Evolutionary conservation across 2,113 vertebrate genomes (phyloP), one percentile per base, ranked within the genome.

Genomic region (Polyodon spathula): DNA sequence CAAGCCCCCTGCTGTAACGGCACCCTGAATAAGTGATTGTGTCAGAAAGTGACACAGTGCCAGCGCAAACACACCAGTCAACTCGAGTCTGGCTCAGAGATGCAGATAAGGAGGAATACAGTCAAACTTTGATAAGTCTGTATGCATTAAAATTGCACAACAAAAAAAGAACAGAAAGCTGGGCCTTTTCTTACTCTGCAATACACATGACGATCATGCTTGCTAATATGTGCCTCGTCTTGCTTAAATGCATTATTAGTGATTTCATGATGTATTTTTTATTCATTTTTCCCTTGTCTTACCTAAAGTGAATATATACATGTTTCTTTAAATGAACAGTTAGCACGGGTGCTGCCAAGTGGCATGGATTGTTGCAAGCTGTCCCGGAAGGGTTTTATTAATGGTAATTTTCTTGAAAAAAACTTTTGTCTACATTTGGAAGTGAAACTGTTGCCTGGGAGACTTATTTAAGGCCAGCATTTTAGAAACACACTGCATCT

Each of bases 351-450:
- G 76, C 79, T 91, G 91, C 90, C 88, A 92, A 93, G 83, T 81
- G 76, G 80, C 84, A 78, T 84, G 88, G 88, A 92, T 89, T 85
- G 88, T 87, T 88, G 87, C 85, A 88, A 85, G 85, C 88, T 89
- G 86, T 87, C 85, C 87, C 85, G 86, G 88, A 89, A 91, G 86
- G 86, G 79, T 88, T 88, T 86, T 89, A 91, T 89, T 90, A 90
- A 89, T 88, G 88, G 87, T 87, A 85, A 82, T 82, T 84, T 84
- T 90, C 86, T 85, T 88, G 80, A 84, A 78, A 84, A 88, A 61
- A 60, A 85, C 82, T 87, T 89, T 87, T 89, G 85, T 90, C 89
- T 90, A 87, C 86, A 90, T 89, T 90, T 88, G 84, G 85, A 89
- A 87, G 81, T 82, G 82, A 86, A 80, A 86, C 88, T 84, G 85